These are phyloP conservation scores for Zaprionus ghesquierei DNA, from an alignment of 1,140 invertebrate species.

Conservation along the genomic window DNA sequence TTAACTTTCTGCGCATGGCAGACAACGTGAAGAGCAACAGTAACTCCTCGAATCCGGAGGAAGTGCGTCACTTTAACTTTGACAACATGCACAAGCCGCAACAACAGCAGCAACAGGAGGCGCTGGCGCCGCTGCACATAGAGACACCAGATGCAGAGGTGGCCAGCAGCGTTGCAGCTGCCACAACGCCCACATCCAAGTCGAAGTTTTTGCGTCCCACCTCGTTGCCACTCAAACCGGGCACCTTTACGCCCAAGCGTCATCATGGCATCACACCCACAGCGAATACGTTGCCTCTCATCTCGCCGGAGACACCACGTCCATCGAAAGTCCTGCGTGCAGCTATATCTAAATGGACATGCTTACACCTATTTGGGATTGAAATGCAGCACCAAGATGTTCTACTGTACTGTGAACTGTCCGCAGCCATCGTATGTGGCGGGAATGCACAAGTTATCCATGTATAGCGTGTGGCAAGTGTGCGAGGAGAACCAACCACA, in stretches of 20 bases:
- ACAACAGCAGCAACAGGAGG: constrained; percentile 12
- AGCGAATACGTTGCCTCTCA: constrained; percentile 89
- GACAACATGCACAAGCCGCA: constrained; percentile 81
- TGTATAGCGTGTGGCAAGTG: constrained; percentile 99
- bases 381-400: constrained; percentile 94
- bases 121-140: constrained; percentile 62
- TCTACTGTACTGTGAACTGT: constrained; percentile 95
- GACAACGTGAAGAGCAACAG: constrained; percentile 64
- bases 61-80: constrained; percentile 84
- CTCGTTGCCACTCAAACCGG: constrained; percentile 91
- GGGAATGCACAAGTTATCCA: constrained; percentile 95
- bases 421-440: constrained; percentile 97
- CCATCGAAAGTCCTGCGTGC: constrained; percentile 93
- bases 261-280: constrained; percentile 90
- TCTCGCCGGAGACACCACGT: constrained; percentile 94
- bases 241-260: constrained; percentile 90
- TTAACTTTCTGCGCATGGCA: constrained; percentile 77
- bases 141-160: constrained; percentile 52
- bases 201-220: constrained; percentile 89
- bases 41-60: constrained; percentile 18
- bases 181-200: constrained; percentile 15
- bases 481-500: constrained; percentile 88
- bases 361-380: constrained; percentile 95
- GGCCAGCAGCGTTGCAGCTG: not conserved
- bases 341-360: constrained; percentile 94